phyloP scores from a whole-genome alignment of 2,797 vertebrate genomes.

The Stomatorhinus walkeri region DNA sequence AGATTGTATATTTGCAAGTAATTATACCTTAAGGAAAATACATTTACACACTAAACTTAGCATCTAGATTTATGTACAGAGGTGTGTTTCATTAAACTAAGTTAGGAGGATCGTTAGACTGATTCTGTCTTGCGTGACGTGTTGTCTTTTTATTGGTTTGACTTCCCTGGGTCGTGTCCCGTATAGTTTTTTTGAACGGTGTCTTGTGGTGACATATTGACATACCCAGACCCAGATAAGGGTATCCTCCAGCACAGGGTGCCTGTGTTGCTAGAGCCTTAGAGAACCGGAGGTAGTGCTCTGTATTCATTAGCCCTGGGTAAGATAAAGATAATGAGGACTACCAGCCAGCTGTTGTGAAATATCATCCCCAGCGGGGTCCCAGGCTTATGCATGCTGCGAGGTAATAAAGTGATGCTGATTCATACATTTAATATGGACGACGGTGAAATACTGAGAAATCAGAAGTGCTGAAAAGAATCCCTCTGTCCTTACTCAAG shows the following conservation, averaged over 20 bases:
- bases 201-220: neutral
- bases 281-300: neutral
- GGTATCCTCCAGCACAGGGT: neutral
- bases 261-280: neutral
- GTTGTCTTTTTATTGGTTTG: neutral
- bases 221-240: neutral
- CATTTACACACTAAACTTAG: neutral
- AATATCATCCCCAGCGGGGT: neutral
- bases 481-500: neutral
- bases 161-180: neutral
- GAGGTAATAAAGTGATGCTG: neutral
- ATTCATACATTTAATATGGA: neutral
- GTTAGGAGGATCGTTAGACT: neutral
- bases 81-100: neutral
- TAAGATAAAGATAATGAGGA: neutral
- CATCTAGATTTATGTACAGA: neutral
- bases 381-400: neutral
- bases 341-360: slow-evolving; percentile 18
- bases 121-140: neutral
- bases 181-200: neutral
- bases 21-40: neutral
- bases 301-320: neutral
- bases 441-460: neutral
- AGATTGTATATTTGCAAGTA: neutral
- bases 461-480: neutral